Evolutionary conservation across 2,113 vertebrate genomes (phyloP), one percentile per base, ranked within the genome.

Genomic region (Sapayoa aenigma): DNA sequence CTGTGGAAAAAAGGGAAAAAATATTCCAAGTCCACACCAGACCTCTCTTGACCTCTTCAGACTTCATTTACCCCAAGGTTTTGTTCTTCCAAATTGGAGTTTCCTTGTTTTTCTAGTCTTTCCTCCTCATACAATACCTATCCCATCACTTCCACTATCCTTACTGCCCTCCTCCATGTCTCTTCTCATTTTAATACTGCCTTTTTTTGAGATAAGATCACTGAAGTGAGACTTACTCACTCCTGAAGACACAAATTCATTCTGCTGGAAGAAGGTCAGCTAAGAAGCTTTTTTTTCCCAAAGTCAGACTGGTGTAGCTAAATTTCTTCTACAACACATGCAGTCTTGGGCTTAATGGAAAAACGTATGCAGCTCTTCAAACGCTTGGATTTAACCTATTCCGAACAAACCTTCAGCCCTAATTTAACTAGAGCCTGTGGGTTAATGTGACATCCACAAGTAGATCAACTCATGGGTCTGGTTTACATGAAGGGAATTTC

Each of bases 401-500:
- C 73, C 65, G 63, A 73, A 68, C 10, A 90, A 79, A 21, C 19
- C 28, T 58, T 56, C 25, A 78, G 76, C n/a, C 47, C 35, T 63
- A 52, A 65, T 84, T 79, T 83, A 87, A 79, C 67, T 10, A 31
- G 30, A 69, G 30, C n/a, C 55, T 23, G 18, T 72, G 73, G 44
- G 69, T 84, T 93, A 84, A 78, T 2, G 1, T 58, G 85, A 72
- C 16, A 27, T 62, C 49, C 58, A 71, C 3, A 2, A 72, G 60
- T 11, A 63, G 44, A 89, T 73, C 66, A 35, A 17, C 62, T 72
- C 76, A 82, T 33, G 46, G 77, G 63, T 49, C 87, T 92, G 53
- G 47, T 94, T 83, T 94, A 87, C 68, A 87, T 0, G 0, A 56
- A 62, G 71, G 77, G 94, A 95, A 97, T 97, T 87, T 75, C 86